These are phyloP conservation scores for Bhutanitis thaidina DNA, from an alignment of 2,888 invertebrate genomes.

Conservation along the genomic window DNA sequence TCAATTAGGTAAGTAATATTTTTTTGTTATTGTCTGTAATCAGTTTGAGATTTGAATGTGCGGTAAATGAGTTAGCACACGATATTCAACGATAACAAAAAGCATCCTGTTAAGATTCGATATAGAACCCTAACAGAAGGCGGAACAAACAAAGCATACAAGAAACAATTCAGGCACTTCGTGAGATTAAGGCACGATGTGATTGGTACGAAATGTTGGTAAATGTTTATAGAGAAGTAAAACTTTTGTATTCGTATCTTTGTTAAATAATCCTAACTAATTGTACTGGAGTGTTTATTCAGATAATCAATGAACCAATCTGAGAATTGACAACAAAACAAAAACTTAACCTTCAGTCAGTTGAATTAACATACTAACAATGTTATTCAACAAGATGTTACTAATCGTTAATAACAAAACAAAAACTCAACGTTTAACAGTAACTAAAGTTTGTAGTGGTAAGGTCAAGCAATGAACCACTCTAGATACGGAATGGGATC, in stretches of 20 bases:
- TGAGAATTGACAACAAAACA: slow-evolving; percentile 14
- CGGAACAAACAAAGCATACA: slow-evolving; percentile 31
- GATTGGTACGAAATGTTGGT: slow-evolving; percentile 29
- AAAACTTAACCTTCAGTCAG: slow-evolving; percentile 24
- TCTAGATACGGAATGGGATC: not conserved
- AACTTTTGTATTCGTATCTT: slow-evolving; percentile 13
- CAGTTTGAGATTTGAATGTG: too few relatives aligned
- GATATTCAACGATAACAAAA: slow-evolving; percentile 17
- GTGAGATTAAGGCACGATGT: slow-evolving; percentile 63
- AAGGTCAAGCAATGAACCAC: not conserved
- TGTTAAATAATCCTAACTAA: slow-evolving; percentile 7
- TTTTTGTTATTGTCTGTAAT: not conserved
- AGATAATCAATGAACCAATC: slow-evolving; percentile 14
- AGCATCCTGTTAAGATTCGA: slow-evolving; percentile 42
- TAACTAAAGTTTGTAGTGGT: not conserved
- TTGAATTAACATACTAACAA: slow-evolving; percentile 9
- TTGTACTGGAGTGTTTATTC: slow-evolving; percentile 11
- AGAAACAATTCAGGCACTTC: slow-evolving; percentile 47
- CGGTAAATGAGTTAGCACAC: slow-evolving; percentile 2
- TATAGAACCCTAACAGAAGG: slow-evolving; percentile 47
- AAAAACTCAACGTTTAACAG: slow-evolving; percentile 26
- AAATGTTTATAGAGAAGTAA: slow-evolving; percentile 16
- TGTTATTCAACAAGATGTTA: too few relatives aligned
- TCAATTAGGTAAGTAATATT: too few relatives aligned
- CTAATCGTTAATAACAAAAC: slow-evolving; percentile 25